Evolutionary conservation across 2,888 invertebrate species (phyloP), one percentile per base, ranked within the genome.

Genomic region (Cremastobaeus sp.): DNA sequence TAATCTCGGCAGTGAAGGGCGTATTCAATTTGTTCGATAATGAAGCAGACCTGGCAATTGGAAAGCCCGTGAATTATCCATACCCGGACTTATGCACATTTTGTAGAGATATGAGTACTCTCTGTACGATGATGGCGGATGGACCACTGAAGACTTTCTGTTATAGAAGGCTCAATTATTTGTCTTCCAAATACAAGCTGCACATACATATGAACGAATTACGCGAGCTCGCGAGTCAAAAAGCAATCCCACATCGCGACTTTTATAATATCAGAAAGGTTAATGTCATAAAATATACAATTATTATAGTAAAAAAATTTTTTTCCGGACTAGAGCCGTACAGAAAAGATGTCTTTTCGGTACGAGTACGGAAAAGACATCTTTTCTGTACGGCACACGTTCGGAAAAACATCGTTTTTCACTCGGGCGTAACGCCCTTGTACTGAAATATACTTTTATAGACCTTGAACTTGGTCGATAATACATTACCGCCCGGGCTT

Each of bases 141-240:
- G 99, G 99, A 68, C 99, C 99, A 20, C 89, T 99, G 94, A 99
- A 99, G 89, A 98, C 98, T 0, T 99, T 99, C 89, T 98, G 98
- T 88, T 99, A 96, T 89, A 94, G 98, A n/a, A 94, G 99, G 12
- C 90, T 99, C 77, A 95, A 94, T 85, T 99, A 98, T 89, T 90
- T 99, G 76, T 96, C 97, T 9, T 96, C 97, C 59, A 99, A 99
- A 89, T 99, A 95, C 89, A 97, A 99, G 88, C 91, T 99, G 72
- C 99, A 99, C 89, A 96, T 96, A 21, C 89, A 99, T 28, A 90
- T 99, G 47, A 99, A 99, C 88, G 99, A 99, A 88, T 90, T 98
- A 62, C 91, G 97, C 4, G 99, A 99, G 86, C 90, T 98, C 57
- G 97, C 98, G 18, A 97, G 96, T 48, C 99, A 99, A 89, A 99